Evolutionary conservation across 2,113 vertebrate genomes (phyloP).

Genomic region (Emydura subglobosa): DNA sequence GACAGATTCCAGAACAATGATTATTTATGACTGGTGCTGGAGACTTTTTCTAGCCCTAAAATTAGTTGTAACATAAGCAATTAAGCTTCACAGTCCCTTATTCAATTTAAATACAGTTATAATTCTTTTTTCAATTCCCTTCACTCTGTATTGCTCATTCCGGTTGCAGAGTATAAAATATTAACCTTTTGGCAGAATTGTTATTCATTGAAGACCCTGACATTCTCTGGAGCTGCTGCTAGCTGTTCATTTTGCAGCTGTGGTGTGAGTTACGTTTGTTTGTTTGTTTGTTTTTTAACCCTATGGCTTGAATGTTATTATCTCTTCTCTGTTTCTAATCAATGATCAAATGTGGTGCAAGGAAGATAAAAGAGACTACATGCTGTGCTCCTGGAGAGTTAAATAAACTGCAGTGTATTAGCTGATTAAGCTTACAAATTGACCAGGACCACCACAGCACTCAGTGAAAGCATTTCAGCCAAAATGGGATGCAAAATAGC

Average conservation of each 20-base stretch:
- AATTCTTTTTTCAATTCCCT: background rate
- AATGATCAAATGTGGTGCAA: background rate
- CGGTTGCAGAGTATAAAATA: background rate
- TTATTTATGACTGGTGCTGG: background rate
- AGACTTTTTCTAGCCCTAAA: constrained; percentile 4
- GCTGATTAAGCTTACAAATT: constrained; percentile 15
- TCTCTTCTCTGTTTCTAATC: constrained; percentile 5
- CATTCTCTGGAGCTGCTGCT: background rate
- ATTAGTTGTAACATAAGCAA: constrained; percentile 12
- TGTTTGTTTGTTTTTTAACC: background rate
- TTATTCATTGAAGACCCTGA: background rate
- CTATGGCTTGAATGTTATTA: background rate
- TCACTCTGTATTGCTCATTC: background rate
- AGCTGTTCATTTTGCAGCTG: background rate
- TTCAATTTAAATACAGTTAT: background rate
- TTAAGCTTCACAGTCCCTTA: constrained; percentile 11
- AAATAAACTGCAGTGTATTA: background rate
- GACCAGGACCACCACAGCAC: background rate
- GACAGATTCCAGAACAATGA: constrained; percentile 16
- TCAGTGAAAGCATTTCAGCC: background rate
- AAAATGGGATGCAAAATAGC: background rate
- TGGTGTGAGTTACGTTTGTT: background rate
- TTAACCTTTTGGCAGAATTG: background rate
- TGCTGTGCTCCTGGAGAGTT: background rate
- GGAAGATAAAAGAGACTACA: background rate